Conservation (phyloP, 2,113 vertebrate genomes). For the Hyperoodon ampullatus region DNA sequence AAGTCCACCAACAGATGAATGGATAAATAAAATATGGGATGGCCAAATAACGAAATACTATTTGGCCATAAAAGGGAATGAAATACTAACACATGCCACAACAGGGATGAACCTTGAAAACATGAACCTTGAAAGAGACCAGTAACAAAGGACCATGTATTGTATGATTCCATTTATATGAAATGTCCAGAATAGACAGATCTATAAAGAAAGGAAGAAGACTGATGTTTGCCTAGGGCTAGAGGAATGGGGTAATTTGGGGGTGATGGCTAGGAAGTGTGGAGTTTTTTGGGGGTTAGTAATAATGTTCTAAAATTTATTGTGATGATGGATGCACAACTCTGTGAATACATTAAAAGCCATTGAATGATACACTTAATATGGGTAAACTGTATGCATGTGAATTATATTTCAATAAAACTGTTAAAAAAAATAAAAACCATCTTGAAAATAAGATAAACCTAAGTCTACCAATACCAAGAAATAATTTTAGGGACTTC, state of each 20-base stretch:
- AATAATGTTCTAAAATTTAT: constrained; percentile 3
- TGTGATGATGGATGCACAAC: neutral
- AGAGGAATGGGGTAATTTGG: neutral
- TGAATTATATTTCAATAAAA: neutral
- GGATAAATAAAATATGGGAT: neutral
- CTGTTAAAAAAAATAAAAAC: constrained; percentile 22
- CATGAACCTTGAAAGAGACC: neutral
- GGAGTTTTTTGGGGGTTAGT: neutral
- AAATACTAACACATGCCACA: neutral
- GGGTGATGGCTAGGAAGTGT: neutral
- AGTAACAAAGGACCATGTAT: neutral
- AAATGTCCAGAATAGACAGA: neutral
- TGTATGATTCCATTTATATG: neutral
- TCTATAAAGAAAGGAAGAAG: neutral
- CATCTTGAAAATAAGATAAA: constrained; percentile 29
- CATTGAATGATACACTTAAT: neutral
- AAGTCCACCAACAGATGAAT: neutral
- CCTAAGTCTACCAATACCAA: neutral
- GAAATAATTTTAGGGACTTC: neutral
- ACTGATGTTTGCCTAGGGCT: neutral
- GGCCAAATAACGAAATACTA: neutral
- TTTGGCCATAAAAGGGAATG: neutral
- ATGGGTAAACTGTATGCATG: neutral
- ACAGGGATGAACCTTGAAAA: neutral
- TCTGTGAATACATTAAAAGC: neutral